These are phyloP conservation scores for Xestia xanthographa DNA, from an alignment of 2,888 invertebrate genomes.

Conservation along the genomic window DNA sequence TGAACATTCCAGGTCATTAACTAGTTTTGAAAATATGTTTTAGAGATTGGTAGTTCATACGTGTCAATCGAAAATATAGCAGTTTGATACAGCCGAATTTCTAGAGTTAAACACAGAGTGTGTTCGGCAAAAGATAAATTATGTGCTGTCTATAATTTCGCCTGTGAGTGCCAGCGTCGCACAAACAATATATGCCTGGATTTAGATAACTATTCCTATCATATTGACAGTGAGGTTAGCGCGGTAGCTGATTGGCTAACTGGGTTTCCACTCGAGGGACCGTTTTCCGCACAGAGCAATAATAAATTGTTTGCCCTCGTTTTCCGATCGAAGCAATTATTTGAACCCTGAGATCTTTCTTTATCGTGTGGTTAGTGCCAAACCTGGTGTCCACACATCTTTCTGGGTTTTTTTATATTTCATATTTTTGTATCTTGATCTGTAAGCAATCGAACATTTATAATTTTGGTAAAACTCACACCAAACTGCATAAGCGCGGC, in stretches of 20 bases:
- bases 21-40: background rate
- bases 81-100: background rate
- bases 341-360: background rate
- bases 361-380: no score
- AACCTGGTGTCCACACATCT: no score
- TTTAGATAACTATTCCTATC: slow-evolving; percentile 38
- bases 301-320: background rate
- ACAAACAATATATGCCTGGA: slow-evolving; percentile 40
- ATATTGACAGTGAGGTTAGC: slow-evolving; percentile 5
- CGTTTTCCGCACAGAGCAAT: background rate
- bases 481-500: background rate
- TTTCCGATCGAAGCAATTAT: background rate
- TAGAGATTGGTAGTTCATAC: background rate
- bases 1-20: background rate
- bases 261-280: background rate
- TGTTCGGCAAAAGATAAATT: background rate
- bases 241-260: slow-evolving; percentile 13
- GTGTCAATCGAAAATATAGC: background rate
- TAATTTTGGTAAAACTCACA: background rate
- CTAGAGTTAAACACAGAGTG: background rate
- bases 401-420: no score
- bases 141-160: background rate
- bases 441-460: background rate
- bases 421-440: background rate
- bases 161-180: background rate